Evolutionary conservation across 2,888 invertebrate species (phyloP).

Genomic region (Trachelus troglodyta): DNA sequence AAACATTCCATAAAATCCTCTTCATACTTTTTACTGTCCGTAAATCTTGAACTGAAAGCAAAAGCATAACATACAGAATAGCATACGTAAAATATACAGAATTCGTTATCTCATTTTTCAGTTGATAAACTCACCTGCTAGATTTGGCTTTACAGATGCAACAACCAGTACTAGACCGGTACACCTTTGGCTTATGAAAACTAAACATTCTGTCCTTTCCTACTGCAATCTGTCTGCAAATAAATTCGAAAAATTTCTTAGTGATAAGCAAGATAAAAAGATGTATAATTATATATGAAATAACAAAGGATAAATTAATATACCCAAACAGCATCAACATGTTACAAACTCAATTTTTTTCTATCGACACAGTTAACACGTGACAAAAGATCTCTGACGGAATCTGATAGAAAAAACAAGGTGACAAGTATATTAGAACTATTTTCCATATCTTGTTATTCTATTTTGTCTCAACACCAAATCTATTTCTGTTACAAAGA

Average conservation of each 20-base stretch:
- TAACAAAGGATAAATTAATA: background rate
- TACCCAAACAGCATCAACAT: background rate
- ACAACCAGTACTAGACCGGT: constrained; percentile 83
- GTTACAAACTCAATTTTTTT: background rate
- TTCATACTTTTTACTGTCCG: constrained; percentile 86
- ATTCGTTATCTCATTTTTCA: background rate
- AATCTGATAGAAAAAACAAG: background rate
- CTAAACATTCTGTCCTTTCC: constrained; percentile 75
- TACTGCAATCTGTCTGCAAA: constrained; percentile 3
- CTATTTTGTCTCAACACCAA: background rate
- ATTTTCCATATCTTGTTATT: background rate
- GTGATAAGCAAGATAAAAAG: background rate
- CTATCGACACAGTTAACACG: background rate
- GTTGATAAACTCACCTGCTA: constrained; percentile 71
- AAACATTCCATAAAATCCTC: constrained; percentile 85
- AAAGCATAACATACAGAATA: constrained; percentile 17
- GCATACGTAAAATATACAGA: constrained; percentile 2
- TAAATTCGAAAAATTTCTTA: background rate
- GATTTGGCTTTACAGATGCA: constrained; percentile 91
- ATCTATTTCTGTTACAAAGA: background rate
- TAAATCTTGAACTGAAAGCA: constrained; percentile 79
- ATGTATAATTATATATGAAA: background rate
- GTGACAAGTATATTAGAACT: background rate
- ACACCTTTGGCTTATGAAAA: constrained; percentile 88
- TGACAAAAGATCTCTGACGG: background rate